phyloP scores from a whole-genome alignment of 2,113 vertebrate species.

The Protobothrops flavoviridis region DNA sequence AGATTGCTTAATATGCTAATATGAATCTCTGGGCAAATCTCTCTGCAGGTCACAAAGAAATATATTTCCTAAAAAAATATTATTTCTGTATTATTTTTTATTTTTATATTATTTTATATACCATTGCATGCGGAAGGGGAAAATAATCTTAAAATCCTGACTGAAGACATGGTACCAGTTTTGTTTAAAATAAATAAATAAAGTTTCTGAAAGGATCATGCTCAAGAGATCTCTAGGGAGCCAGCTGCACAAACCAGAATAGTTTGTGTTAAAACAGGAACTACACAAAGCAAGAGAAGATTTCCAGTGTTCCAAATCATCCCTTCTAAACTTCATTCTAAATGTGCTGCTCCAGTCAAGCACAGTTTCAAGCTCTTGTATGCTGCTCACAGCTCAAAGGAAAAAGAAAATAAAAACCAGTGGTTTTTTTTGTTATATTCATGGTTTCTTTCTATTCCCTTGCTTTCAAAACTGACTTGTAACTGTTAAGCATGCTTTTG shows the following conservation, averaged over 20 bases:
- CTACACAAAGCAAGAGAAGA: neutral
- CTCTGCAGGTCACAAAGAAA: neutral
- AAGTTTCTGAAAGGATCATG: neutral
- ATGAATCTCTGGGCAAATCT: neutral
- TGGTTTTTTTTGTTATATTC: neutral
- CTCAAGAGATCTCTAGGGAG: neutral
- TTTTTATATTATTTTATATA: neutral
- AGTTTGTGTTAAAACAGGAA: neutral
- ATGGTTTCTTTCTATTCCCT: neutral
- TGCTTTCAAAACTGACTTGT: neutral
- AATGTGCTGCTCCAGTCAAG: neutral
- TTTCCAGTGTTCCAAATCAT: slow-evolving; percentile 7
- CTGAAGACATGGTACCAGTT: neutral
- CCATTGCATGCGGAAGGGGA: neutral
- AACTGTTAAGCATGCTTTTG: slow-evolving; percentile 15
- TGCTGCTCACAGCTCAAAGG: slow-evolving; percentile 15
- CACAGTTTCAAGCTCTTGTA: neutral
- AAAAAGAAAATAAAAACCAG: neutral
- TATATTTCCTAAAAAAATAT: neutral
- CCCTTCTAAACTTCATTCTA: slow-evolving; percentile 23
- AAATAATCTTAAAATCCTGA: neutral
- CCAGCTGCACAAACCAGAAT: neutral
- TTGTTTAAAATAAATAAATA: neutral
- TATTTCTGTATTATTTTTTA: neutral
- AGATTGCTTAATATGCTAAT: neutral